A percentile compares a stretch with the other conserved stretches of the same genome.
These are phyloP conservation scores for Leptopilina drosophilae DNA, from an alignment of 2,888 invertebrate genomes.

Conservation along the genomic window DNA sequence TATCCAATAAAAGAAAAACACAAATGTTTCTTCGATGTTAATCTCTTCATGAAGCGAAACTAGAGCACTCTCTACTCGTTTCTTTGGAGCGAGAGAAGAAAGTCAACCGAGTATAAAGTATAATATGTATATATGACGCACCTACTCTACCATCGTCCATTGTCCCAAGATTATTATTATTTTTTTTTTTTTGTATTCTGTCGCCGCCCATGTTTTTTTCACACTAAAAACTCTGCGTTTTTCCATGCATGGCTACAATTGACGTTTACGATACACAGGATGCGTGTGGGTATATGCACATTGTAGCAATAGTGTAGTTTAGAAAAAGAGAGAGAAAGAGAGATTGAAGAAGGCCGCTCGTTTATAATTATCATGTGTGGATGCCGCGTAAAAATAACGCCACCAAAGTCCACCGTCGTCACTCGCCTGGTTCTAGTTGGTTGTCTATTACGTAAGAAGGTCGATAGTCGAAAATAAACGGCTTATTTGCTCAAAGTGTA, in stretches of 20 bases:
- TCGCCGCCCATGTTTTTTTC: conserved; percentile 45
- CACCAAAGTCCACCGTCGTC: conserved; percentile 55
- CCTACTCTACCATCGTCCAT: conserved; percentile 20
- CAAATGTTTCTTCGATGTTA: conserved; percentile 24
- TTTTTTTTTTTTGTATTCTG: conserved; percentile 40
- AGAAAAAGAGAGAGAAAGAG: neutral
- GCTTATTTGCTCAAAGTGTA: conserved; percentile 21
- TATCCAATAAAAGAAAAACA: conserved; percentile 13
- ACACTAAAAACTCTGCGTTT: conserved; percentile 30
- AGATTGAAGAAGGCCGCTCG: conserved; percentile 50
- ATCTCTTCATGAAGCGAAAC: conserved; percentile 31
- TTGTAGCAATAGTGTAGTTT: neutral
- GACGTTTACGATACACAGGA: conserved; percentile 23
- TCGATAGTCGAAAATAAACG: conserved; percentile 50
- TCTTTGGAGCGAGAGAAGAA: conserved; percentile 22
- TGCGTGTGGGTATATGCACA: conserved; percentile 8
- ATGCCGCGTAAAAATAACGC: conserved; percentile 60
- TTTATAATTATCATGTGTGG: conserved; percentile 52
- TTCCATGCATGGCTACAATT: conserved; percentile 27
- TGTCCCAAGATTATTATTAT: conserved; percentile 40
- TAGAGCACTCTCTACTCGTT: conserved; percentile 29
- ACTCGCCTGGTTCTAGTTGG: conserved; percentile 49
- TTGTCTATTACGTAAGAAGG: conserved; percentile 52
- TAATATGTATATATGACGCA: conserved; percentile 19
- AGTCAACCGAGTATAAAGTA: conserved; percentile 40